A percentile compares a stretch with the other conserved stretches of the same genome.
phyloP scores from a whole-genome alignment of 2,113 vertebrate species.

The Catharus minimus region DNA sequence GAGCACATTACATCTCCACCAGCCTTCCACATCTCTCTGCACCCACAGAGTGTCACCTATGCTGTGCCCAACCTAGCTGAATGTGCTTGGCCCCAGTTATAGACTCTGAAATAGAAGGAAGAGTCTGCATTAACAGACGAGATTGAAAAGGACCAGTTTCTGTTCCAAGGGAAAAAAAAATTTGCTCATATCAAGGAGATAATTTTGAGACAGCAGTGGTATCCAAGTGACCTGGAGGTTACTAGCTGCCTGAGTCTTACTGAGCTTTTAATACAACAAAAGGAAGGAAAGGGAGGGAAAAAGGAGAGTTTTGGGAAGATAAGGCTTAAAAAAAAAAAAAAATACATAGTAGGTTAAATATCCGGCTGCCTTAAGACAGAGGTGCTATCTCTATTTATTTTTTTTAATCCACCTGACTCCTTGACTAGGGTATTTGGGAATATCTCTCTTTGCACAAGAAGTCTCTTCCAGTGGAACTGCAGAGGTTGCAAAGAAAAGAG shows the following conservation, averaged over 20 bases:
- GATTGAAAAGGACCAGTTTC: neutral
- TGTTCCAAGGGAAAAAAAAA: neutral
- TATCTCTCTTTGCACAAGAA: neutral
- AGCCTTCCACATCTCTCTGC: neutral
- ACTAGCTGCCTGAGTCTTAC: neutral
- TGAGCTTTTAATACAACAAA: neutral
- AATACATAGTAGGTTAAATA: neutral
- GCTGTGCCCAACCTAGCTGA: neutral
- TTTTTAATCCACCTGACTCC: constrained; percentile 1
- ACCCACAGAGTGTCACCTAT: neutral
- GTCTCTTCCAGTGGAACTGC: neutral
- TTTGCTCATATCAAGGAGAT: neutral
- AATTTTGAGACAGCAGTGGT: neutral
- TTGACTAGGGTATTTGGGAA: neutral
- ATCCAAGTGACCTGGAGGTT: neutral
- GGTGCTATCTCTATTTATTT: neutral
- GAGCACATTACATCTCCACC: neutral
- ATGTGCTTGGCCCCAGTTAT: neutral
- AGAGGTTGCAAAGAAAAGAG: neutral
- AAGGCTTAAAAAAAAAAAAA: neutral
- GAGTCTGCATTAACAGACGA: neutral
- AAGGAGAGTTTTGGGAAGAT: neutral
- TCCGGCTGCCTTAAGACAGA: neutral
- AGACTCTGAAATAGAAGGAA: neutral
- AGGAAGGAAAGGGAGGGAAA: neutral